These are phyloP conservation scores for Drosophila watanabei DNA, from an alignment of 1,140 invertebrate species.

Conservation along the genomic window DNA sequence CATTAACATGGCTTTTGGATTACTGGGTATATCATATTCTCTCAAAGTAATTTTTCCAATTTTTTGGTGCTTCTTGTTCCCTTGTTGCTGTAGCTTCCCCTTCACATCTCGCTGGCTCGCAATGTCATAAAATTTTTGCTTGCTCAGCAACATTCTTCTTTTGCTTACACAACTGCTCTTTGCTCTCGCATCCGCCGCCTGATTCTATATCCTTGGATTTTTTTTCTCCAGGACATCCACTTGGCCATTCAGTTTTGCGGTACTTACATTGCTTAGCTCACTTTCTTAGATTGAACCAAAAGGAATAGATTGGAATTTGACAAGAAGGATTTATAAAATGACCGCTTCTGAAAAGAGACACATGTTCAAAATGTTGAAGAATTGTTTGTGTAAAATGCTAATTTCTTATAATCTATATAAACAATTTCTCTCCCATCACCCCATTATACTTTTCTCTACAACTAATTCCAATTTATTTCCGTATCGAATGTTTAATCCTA, in stretches of 20 bases:
- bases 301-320: conserved; percentile 23
- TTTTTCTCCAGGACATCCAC: conserved; percentile 19
- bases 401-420: neutral
- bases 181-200: conserved; percentile 14
- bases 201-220: conserved; percentile 23
- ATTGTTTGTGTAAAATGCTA: neutral
- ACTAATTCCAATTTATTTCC: conserved; percentile 23
- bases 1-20: neutral
- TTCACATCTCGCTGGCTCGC: conserved; percentile 59
- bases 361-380: too few relatives aligned
- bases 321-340: neutral
- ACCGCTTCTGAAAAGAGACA: neutral
- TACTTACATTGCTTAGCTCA: conserved; percentile 48
- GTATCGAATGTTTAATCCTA: conserved; percentile 16
- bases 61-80: neutral
- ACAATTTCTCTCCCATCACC: too few relatives aligned
- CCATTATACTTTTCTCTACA: neutral
- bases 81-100: conserved; percentile 17
- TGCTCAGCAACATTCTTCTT: conserved; percentile 78
- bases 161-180: conserved; percentile 55
- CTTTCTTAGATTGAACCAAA: conserved; percentile 46
- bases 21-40: neutral
- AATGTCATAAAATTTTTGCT: conserved; percentile 83
- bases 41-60: neutral
- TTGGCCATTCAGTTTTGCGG: conserved; percentile 49